Base-by-base conservation (phyloP, 2,888 invertebrate species). In the Leuctra nigra region DNA sequence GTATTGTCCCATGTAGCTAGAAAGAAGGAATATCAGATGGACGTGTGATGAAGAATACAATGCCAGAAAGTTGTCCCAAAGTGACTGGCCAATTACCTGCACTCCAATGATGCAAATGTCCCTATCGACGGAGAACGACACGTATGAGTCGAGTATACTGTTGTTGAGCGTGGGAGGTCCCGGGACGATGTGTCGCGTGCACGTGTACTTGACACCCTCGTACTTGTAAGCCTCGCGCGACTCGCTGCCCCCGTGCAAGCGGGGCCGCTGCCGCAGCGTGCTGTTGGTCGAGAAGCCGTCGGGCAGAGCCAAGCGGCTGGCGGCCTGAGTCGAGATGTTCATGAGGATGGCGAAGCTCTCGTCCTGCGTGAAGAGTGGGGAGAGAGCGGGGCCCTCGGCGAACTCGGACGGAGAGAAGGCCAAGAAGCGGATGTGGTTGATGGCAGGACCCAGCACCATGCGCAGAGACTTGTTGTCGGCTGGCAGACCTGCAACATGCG, bases 301-400 rank as follows among this genome's bases (percentile, higher is more conserved):
- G 0, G 90, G 90, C 83, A 90, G 83, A 1, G 83, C 75, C 58
- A 81, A 79, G 53, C 83, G 82, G 9, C 65, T 66, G 6, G 64
- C 63, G n/a, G 78, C 73, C 20, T 82, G 80, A 18, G 86, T 86
- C 18, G 88, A 82, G 59, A 91, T 87, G 69, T 90, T 89, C 81
- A 91, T 88, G 1, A 91, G 75, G 56, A 91, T 84, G 0, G 87
- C 82, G 66, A 89, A 84, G 13, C 88, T 84, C 68, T 91, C 91
- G 1, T 86, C 78, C 69, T 88, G 84, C 0, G 83, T 78, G 23
- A 91, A 75, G 7, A 91, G 72, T n/a, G 13, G 66, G 11, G 89
- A 89, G 52, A 83, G 78, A 0, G 87, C 89, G 0, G 90, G 88
- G 0, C 88, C 87, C 65, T 87, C 86, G 1, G 91, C 89, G 69